Base-by-base conservation (phyloP, 2,797 vertebrate genomes). In the Anableps anableps region DNA sequence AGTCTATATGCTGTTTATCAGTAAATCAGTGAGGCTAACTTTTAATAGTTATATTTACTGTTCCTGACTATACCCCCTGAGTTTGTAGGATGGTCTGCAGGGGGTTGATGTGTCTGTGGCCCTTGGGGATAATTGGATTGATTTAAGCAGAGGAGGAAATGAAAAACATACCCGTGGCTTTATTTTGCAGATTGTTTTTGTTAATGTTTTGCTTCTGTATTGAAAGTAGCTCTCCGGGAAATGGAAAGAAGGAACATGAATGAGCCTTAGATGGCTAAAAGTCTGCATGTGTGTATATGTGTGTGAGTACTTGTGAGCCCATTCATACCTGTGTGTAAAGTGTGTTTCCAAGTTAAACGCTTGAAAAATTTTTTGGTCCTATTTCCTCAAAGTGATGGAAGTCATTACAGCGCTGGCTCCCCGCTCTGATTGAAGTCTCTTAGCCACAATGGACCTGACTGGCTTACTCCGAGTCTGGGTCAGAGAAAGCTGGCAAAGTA, bases 391-490 rank as follows among this genome's bases (percentile, higher is more conserved):
- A 74, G 90, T 84, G 94, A 92, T 93, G 92, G 86, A 93, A 92
- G 91, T 90, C 91, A 91, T 93, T 92, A 88, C 80, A 75, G 85
- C 81, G 76, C 70, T 0, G 68, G 75, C 82, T 86, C 77, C 3
- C 81, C 1, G 76, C 81, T 86, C 88, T 94, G 94, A 95, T 93
- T 94, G 93, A 94, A 93, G 92, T 91, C 89, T 91, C 84, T 92
- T 80, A 82, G 83, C 83, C 80, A 92, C 92, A 92, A 91, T 88
- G 79, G 80, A 50, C 60, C 3, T 29, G 62, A 34, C 81, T 77
- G 86, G 86, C 85, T 90, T 50, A 5, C 1, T 75, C 77, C 82
- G 79, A 78, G 73, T 75, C 85, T 11, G 82, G 92, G 92, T 93
- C 88, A 88, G 76, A 6, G 23, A 83, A 78, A 83, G 86, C 23